A percentile compares a stretch with the other conserved stretches of the same genome.
These are phyloP conservation scores for Batillaria attramentaria DNA, from an alignment of 1,140 invertebrate genomes.

Conservation along the genomic window DNA sequence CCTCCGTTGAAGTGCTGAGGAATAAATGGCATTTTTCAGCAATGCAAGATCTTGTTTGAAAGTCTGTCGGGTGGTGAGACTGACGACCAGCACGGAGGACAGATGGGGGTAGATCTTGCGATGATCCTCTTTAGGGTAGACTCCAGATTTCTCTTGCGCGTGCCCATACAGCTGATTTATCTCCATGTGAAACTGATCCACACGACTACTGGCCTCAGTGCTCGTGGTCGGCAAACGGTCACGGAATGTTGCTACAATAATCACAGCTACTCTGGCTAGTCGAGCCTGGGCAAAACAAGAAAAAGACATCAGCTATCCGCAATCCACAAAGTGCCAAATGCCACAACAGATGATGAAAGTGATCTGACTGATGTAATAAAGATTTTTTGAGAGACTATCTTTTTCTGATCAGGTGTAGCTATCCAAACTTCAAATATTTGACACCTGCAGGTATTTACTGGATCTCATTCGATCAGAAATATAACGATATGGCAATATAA, in stretches of 20 bases:
- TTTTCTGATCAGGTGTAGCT: too few relatives aligned
- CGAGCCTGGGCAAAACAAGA: conserved; percentile 48
- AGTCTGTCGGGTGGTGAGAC: background rate
- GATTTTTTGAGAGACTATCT: too few relatives aligned
- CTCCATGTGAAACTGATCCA: conserved; percentile 6
- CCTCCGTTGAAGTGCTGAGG: too few relatives aligned
- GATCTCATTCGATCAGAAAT: too few relatives aligned
- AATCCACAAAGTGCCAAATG: too few relatives aligned
- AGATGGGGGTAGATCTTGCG: conserved; percentile 22
- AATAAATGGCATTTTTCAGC: conserved; percentile 5
- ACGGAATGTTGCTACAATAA: conserved; percentile 62
- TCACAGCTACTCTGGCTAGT: conserved; percentile 51
- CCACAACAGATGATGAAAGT: too few relatives aligned
- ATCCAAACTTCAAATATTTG: too few relatives aligned
- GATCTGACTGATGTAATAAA: too few relatives aligned
- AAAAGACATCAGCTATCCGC: too few relatives aligned
- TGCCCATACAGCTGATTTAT: conserved; percentile 12
- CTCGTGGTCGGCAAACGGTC: conserved; percentile 41
- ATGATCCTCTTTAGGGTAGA: conserved; percentile 24
- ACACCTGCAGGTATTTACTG: too few relatives aligned
- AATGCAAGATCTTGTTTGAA: background rate
- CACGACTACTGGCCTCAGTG: background rate
- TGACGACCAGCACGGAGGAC: conserved; percentile 2
- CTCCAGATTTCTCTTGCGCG: background rate
- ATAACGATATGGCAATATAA: too few relatives aligned